phyloP scores from a whole-genome alignment of 2,888 invertebrate species.

The Nomada fabriciana region DNA sequence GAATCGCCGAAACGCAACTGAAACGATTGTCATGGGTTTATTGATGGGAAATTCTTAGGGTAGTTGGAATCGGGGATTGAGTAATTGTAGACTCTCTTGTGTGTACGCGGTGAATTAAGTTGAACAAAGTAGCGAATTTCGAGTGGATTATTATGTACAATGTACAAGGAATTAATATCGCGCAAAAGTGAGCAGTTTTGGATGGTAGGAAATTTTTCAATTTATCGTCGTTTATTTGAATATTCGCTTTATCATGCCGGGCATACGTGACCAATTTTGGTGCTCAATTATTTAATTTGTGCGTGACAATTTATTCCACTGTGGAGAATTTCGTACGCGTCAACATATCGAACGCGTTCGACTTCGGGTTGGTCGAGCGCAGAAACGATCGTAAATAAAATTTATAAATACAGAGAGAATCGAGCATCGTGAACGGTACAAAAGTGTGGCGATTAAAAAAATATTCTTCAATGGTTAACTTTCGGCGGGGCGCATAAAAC shows the following conservation, averaged over 20 bases:
- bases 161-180: too few relatives aligned
- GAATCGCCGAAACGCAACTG: constrained; percentile 20
- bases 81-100: too few relatives aligned
- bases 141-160: too few relatives aligned
- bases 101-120: too few relatives aligned
- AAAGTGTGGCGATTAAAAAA: background rate
- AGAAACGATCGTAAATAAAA: background rate
- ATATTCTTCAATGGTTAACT: too few relatives aligned
- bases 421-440: background rate
- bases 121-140: too few relatives aligned
- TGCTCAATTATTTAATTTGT: background rate
- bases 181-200: too few relatives aligned
- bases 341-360: background rate
- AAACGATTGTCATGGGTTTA: background rate
- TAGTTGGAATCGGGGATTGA: too few relatives aligned
- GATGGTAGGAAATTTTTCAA: background rate
- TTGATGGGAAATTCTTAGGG: background rate
- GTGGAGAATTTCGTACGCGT: background rate
- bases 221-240: background rate
- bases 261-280: background rate
- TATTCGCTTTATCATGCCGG: background rate
- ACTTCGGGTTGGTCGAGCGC: background rate
- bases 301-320: background rate
- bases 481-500: too few relatives aligned
- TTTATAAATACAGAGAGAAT: background rate